Evolutionary conservation across 1,140 invertebrate genomes (phyloP).

Genomic region (Callitettix versicolor): DNA sequence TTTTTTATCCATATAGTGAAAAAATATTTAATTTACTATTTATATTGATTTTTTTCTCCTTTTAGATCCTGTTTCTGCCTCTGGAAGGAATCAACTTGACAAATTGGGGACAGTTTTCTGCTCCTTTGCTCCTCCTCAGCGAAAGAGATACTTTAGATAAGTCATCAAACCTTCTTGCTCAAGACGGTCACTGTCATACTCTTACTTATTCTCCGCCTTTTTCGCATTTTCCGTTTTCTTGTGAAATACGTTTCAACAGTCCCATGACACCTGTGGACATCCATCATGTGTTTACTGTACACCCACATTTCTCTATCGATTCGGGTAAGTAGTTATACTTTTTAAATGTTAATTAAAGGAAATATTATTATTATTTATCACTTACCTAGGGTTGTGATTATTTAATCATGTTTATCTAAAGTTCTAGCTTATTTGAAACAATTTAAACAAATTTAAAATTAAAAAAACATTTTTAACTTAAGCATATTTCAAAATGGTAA

Average conservation of each 20-base stretch:
- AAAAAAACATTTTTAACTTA: too few species aligned
- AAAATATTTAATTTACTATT: too few species aligned
- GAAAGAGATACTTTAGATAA: constrained; percentile 5
- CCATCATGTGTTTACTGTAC: constrained; percentile 35
- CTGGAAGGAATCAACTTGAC: constrained; percentile 5
- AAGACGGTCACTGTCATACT: constrained; percentile 27
- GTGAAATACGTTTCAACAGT: constrained; percentile 33
- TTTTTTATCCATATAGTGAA: too few species aligned
- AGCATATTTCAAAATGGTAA: too few species aligned
- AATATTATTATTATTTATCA: background rate
- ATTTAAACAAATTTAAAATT: background rate
- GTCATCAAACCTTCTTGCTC: constrained; percentile 7
- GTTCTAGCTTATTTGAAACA: background rate
- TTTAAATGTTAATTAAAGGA: too few species aligned
- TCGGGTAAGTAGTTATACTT: constrained; percentile 35
- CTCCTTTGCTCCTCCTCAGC: constrained; percentile 7
- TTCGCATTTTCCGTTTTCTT: constrained; percentile 35
- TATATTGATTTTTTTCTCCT: too few species aligned
- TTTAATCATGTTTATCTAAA: background rate
- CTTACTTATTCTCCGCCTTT: constrained; percentile 23
- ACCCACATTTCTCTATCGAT: constrained; percentile 36
- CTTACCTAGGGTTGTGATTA: background rate
- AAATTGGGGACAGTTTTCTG: constrained; percentile 13
- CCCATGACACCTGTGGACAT: constrained; percentile 28
- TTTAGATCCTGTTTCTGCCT: constrained; percentile 14